These are phyloP conservation scores for Apis dorsata DNA, from an alignment of 1,140 invertebrate species.

Conservation along the genomic window DNA sequence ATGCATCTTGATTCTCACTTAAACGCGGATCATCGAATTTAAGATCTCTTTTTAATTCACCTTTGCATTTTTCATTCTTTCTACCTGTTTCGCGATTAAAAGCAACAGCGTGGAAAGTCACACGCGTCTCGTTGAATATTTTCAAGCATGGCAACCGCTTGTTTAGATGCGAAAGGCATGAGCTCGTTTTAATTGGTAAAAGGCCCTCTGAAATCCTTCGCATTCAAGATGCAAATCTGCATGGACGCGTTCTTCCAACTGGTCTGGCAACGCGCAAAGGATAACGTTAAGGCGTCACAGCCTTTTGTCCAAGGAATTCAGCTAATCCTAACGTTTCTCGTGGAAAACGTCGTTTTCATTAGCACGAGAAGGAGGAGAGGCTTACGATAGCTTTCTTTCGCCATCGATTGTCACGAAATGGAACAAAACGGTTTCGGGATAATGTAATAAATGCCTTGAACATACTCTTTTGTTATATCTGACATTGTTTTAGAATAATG, in stretches of 20 bases:
- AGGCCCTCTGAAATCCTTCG: neutral
- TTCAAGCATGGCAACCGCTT: neutral
- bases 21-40: neutral
- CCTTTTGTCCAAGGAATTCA: slow-evolving; percentile 14
- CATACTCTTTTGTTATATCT: neutral
- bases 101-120: neutral
- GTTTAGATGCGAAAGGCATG: neutral
- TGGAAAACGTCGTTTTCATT: slow-evolving; percentile 1
- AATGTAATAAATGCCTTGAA: neutral
- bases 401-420: neutral
- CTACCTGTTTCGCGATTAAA: neutral
- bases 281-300: slow-evolving; percentile 15
- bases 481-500: neutral
- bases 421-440: neutral
- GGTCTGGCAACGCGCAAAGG: neutral
- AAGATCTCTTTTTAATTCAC: neutral
- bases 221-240: slow-evolving; percentile 10
- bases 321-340: slow-evolving; percentile 23
- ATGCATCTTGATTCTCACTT: too few relatives aligned
- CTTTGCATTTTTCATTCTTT: neutral
- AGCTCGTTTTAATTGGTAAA: slow-evolving; percentile 4
- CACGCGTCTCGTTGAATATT: neutral
- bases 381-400: neutral
- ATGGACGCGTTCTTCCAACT: neutral
- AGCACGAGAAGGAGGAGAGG: neutral